A percentile compares a stretch with the other conserved stretches of the same genome.
These are phyloP conservation scores for Apis mellifera DNA, from an alignment of 1,140 invertebrate genomes.

Conservation along the genomic window DNA sequence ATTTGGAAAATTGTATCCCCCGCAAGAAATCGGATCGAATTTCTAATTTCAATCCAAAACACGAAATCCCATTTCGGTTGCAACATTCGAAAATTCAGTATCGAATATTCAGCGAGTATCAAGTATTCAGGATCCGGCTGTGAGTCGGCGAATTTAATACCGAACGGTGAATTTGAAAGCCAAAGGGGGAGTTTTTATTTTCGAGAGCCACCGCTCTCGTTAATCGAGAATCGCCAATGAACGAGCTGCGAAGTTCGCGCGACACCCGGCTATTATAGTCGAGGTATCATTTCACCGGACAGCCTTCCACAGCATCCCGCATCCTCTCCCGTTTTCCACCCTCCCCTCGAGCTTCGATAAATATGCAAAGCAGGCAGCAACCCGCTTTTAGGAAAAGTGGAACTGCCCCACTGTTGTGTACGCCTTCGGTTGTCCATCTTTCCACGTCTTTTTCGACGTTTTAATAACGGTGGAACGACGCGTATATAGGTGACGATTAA, in stretches of 20 bases:
- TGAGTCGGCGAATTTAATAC: background rate
- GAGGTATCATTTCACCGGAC: background rate
- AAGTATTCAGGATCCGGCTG: background rate
- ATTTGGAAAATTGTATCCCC: too few species aligned
- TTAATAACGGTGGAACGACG: conserved; percentile 42
- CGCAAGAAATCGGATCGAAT: too few species aligned
- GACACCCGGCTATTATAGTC: background rate
- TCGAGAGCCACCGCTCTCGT: background rate
- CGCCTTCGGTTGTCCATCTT: background rate
- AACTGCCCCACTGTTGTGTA: background rate
- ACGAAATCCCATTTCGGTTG: too few species aligned
- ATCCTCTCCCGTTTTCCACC: background rate
- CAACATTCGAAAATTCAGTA: background rate
- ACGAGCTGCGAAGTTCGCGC: background rate
- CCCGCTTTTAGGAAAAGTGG: background rate
- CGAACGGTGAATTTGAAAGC: background rate
- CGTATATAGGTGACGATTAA: background rate
- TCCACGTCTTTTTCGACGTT: conserved; percentile 23
- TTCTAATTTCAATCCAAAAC: too few species aligned
- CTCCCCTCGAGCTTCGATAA: background rate
- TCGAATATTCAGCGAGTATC: background rate
- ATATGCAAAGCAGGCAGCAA: conserved; percentile 36
- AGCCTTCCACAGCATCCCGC: background rate
- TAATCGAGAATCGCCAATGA: background rate
- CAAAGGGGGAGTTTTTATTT: background rate